phyloP scores from a whole-genome alignment of 1,140 invertebrate genomes.

The Dinoponera quadriceps region DNA sequence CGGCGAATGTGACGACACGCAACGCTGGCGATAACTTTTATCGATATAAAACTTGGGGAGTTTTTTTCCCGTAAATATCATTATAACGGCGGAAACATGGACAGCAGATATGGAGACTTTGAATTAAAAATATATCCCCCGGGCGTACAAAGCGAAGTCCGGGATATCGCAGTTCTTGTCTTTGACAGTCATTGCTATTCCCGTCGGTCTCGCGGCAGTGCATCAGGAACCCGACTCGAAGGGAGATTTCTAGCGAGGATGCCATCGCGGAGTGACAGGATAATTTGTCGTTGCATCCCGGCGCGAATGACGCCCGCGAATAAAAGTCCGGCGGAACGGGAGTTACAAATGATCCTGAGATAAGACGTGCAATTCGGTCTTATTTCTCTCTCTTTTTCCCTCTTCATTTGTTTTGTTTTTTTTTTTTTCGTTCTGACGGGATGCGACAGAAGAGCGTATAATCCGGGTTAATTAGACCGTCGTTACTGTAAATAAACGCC shows the following conservation, averaged over 20 bases:
- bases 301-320: conserved; percentile 40
- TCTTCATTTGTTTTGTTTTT: no score
- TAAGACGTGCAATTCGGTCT: conserved; percentile 9
- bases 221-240: conserved; percentile 38
- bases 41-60: no score
- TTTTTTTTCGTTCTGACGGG: neutral
- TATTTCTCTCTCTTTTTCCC: conserved; percentile 18
- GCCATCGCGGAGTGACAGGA: conserved; percentile 45
- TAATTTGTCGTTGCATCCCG: conserved; percentile 54
- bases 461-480: conserved; percentile 62
- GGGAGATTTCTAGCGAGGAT: conserved; percentile 37
- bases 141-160: neutral
- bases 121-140: no score
- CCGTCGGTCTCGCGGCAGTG: conserved; percentile 17
- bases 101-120: no score
- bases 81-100: no score
- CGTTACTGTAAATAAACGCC: conserved; percentile 57
- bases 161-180: conserved; percentile 12
- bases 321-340: conserved; percentile 31
- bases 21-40: no score
- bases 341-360: conserved; percentile 33
- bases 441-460: conserved; percentile 8
- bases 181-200: conserved; percentile 50
- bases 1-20: no score
- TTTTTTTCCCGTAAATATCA: no score